These are phyloP conservation scores for Cheilosia scutellata DNA, from an alignment of 2,888 invertebrate species.

Conservation along the genomic window DNA sequence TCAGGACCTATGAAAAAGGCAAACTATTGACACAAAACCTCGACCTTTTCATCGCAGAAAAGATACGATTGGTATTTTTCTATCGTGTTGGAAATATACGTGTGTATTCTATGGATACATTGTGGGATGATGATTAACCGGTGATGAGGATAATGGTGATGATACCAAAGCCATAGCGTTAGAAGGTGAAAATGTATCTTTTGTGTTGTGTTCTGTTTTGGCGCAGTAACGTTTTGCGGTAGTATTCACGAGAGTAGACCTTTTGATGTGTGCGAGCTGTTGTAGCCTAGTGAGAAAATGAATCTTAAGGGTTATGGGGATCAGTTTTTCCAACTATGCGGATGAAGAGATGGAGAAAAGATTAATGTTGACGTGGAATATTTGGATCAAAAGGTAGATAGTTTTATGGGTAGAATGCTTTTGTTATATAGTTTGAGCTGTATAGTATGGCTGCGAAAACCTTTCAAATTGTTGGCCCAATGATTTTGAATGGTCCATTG, in stretches of 20 bases:
- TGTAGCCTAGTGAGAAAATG: background rate
- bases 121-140: constrained; percentile 70
- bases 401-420: background rate
- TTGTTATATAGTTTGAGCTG: background rate
- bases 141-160: constrained; percentile 50
- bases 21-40: constrained; percentile 73
- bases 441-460: too few species aligned
- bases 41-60: constrained; percentile 60
- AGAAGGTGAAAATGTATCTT: constrained; percentile 58
- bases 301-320: constrained; percentile 46
- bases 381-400: constrained; percentile 31
- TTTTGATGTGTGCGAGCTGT: constrained; percentile 34
- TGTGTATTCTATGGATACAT: constrained; percentile 23
- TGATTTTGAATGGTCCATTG: too few species aligned
- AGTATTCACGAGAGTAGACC: constrained; percentile 22
- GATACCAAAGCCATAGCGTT: constrained; percentile 39
- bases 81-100: constrained; percentile 14
- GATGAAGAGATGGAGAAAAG: constrained; percentile 47
- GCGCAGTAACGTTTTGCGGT: constrained; percentile 54
- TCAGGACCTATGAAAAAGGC: constrained; percentile 52
- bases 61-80: constrained; percentile 53
- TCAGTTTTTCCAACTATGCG: constrained; percentile 47
- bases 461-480: too few species aligned
- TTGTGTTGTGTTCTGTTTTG: constrained; percentile 43
- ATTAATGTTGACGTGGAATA: constrained; percentile 46